Evolutionary conservation across 30 jellyfish, hydroid and myxozoan species (phyloP).

Genomic region (Haliclystus octoradiatus): DNA sequence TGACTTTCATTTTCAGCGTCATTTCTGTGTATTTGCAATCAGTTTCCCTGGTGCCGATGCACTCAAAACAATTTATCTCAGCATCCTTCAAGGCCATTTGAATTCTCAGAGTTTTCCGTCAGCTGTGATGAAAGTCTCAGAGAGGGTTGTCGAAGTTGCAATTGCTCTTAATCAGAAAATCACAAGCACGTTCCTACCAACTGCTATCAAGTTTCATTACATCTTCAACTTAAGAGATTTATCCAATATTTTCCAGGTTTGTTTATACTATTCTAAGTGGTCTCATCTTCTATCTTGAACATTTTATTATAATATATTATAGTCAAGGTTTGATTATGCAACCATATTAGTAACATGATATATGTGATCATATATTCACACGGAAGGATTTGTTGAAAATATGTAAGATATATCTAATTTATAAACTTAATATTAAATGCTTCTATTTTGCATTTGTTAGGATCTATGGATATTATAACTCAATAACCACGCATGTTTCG

Average conservation of each 20-base stretch:
- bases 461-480: too few relatives aligned
- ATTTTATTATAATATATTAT: too few relatives aligned
- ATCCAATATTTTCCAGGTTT: constrained; percentile 91
- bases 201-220: constrained; percentile 94
- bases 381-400: too few relatives aligned
- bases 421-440: too few relatives aligned
- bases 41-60: constrained; percentile 99
- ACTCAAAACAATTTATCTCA: constrained; percentile 69
- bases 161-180: constrained; percentile 82
- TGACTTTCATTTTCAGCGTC: constrained; percentile 60
- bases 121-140: constrained; percentile 68
- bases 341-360: too few relatives aligned
- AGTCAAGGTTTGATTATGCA: too few relatives aligned
- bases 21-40: constrained; percentile 93
- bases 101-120: constrained; percentile 30
- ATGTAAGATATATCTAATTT: too few relatives aligned
- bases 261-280: too few relatives aligned
- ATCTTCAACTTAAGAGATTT: constrained; percentile 88
- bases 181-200: constrained; percentile 88
- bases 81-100: constrained; percentile 72
- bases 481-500: too few relatives aligned
- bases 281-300: too few relatives aligned
- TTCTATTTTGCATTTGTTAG: too few relatives aligned
- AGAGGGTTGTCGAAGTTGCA: constrained; percentile 82
- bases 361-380: too few relatives aligned